Conservation (phyloP, 2,113 vertebrate species). For the Lamprotornis superbus region DNA sequence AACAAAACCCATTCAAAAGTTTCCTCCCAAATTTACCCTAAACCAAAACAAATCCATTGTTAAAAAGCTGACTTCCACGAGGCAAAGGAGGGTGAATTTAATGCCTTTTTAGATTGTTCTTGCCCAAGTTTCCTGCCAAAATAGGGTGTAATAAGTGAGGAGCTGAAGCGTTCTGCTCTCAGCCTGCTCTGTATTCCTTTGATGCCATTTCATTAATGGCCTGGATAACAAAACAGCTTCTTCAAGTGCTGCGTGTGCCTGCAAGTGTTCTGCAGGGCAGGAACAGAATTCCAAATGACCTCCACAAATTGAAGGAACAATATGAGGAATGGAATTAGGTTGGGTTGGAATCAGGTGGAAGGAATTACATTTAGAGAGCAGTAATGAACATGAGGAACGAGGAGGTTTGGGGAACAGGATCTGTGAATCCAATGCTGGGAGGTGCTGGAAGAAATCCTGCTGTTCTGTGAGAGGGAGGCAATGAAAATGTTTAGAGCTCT, state of each 20-base stretch:
- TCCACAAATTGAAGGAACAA: neutral
- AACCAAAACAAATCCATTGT: neutral
- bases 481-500: neutral
- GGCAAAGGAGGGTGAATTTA: neutral
- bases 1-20: too few species aligned
- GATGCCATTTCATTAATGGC: neutral
- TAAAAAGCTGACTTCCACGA: neutral
- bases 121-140: neutral
- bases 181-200: neutral
- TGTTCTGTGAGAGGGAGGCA: neutral
- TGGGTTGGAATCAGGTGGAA: neutral
- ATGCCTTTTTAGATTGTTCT: neutral
- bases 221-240: neutral
- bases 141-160: neutral
- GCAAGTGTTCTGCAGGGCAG: neutral
- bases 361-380: neutral
- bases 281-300: neutral
- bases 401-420: neutral
- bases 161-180: neutral
- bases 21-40: too few species aligned
- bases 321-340: neutral
- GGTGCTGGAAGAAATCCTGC: neutral
- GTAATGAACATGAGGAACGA: neutral
- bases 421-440: neutral
- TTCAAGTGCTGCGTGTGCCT: neutral